Conservation (phyloP, 2,888 invertebrate species). For the Melitaea athalia region DNA sequence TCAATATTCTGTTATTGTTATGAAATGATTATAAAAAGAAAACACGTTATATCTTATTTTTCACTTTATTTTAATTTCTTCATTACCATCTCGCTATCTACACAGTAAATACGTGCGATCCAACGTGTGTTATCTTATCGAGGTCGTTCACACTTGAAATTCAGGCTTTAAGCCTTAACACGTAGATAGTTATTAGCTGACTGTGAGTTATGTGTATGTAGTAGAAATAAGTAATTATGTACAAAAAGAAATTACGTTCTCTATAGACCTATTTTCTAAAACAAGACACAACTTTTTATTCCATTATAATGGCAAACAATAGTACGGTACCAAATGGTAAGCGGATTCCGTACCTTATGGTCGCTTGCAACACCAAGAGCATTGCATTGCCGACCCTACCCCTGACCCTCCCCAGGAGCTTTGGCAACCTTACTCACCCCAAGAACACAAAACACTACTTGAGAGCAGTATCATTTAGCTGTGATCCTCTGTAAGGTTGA, state of each 20-base stretch:
- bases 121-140: slow-evolving; percentile 66
- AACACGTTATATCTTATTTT: neutral
- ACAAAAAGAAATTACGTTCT: neutral
- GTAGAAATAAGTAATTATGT: neutral
- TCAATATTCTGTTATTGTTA: neutral
- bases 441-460: too few relatives aligned
- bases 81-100: slow-evolving; percentile 23
- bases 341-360: too few relatives aligned
- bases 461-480: too few relatives aligned
- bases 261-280: too few relatives aligned
- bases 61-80: neutral
- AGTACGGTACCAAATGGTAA: too few relatives aligned
- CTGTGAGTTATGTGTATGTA: slow-evolving; percentile 1
- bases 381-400: too few relatives aligned
- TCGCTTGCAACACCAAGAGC: too few relatives aligned
- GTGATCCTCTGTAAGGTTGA: too few relatives aligned
- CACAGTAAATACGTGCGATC: slow-evolving; percentile 45
- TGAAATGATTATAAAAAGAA: neutral
- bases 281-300: too few relatives aligned
- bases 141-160: slow-evolving; percentile 77
- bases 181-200: slow-evolving; percentile 45
- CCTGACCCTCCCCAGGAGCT: too few relatives aligned
- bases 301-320: too few relatives aligned
- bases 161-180: slow-evolving; percentile 59
- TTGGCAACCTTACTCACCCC: too few relatives aligned